Base-by-base conservation (phyloP, 2,797 vertebrate species). In the Peromyscus aztecus region DNA sequence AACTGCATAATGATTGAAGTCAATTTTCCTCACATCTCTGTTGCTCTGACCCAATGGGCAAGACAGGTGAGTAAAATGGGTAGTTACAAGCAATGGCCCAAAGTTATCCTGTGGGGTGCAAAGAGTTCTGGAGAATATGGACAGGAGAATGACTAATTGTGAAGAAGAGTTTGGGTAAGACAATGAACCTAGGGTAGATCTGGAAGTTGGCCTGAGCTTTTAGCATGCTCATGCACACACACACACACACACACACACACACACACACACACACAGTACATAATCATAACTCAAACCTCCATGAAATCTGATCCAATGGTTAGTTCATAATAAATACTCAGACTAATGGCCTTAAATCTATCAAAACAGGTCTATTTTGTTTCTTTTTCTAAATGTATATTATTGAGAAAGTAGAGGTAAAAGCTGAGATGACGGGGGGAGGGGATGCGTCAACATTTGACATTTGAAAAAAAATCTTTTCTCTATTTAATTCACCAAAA, bases 401-500 rank as follows among this genome's bases (percentile, higher is more conserved):
- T 40, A 69, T 87, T 67, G 87, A 85, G 49, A 87, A 94, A 65
- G 61, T 34, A 61, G 65, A 71, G 40, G 49, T 69, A 61, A 94
- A 89, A 76, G 7, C 21, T 59, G 59, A 90, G 89, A 55, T 65
- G 91, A 83, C 31, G 10, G 61, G 10, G 61, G 40, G 4, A 94
- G 23, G 11, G 17, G n/a, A 34, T 87, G 13, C 27, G 78, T 95
- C 57, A 78, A 96, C 76, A 76, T 37, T 73, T 83, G 87, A 82
- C 40, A 94, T 73, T 95, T 93, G 87, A 97, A 97, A 97, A 97
- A 97, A 97, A 97, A 83, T 63, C 89, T 59, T 77, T 98, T 93
- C 73, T 95, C 95, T 94, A 96, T 90, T 97, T 81, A 31, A 97
- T 97, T 97, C 97, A 95, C 81, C 80, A 96, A 97, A 98, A 98